Evolutionary conservation across 2,888 invertebrate species (phyloP).

Genomic region (Morpho helenor): DNA sequence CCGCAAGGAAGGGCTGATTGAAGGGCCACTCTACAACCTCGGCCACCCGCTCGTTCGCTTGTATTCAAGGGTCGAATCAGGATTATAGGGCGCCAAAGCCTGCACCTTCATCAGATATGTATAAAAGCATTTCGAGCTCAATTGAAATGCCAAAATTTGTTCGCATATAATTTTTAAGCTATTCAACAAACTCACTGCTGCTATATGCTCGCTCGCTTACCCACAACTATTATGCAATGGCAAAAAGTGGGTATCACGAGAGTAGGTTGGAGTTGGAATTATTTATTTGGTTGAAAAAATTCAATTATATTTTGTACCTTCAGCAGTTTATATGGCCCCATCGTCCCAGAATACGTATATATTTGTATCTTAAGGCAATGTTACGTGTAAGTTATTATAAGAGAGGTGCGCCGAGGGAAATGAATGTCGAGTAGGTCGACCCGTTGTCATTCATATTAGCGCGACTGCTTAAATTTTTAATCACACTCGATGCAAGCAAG

Average conservation of each 20-base stretch:
- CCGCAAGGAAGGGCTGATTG: conserved; percentile 74
- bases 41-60: conserved; percentile 75
- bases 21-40: conserved; percentile 77
- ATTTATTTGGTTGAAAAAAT: conserved; percentile 28
- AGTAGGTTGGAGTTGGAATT: conserved; percentile 25
- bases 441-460: conserved; percentile 79
- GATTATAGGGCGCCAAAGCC: conserved; percentile 76
- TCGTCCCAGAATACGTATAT: conserved; percentile 39
- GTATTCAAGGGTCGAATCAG: conserved; percentile 75
- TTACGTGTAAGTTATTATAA: conserved; percentile 76
- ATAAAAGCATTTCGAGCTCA: conserved; percentile 65
- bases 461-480: conserved; percentile 75
- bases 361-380: conserved; percentile 67
- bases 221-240: conserved; percentile 29
- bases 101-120: conserved; percentile 76
- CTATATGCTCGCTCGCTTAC: conserved; percentile 33
- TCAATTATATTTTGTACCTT: conserved; percentile 28
- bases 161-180: conserved; percentile 54
- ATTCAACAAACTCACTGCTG: conserved; percentile 41
- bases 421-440: conserved; percentile 76
- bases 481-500: conserved; percentile 56
- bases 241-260: conserved; percentile 35
- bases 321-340: conserved; percentile 33
- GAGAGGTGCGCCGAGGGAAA: conserved; percentile 76
- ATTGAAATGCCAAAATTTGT: conserved; percentile 65